phyloP scores from a whole-genome alignment of 2,888 invertebrate species.

The Ceraclea dissimilis region DNA sequence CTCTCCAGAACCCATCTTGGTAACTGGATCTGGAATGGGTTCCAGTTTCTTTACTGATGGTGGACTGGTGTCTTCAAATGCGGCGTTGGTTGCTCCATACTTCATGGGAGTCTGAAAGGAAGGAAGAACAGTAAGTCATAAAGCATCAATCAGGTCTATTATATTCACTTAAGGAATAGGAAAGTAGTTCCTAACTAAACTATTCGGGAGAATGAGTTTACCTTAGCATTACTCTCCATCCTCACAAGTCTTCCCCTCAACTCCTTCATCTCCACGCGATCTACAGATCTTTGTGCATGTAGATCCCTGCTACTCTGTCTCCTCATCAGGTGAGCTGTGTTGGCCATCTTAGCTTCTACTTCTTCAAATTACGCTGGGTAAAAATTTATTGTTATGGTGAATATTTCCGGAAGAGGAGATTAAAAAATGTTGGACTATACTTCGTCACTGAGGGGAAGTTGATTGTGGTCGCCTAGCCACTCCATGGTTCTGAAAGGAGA shows the following conservation, averaged over 20 bases:
- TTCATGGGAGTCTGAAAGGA: slow-evolving; percentile 41
- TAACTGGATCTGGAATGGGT: slow-evolving; percentile 41
- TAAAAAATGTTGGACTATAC: too few species aligned
- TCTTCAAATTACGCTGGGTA: too few species aligned
- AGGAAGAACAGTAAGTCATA: background rate
- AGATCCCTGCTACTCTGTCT: slow-evolving; percentile 83
- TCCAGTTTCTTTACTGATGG: slow-evolving; percentile 31
- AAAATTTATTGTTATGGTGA: too few species aligned
- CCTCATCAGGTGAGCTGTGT: slow-evolving; percentile 81
- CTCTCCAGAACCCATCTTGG: slow-evolving; percentile 58
- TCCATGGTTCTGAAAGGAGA: too few species aligned
- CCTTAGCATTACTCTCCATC: slow-evolving; percentile 57
- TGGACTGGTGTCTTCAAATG: slow-evolving; percentile 53
- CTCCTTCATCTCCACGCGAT: slow-evolving; percentile 81
- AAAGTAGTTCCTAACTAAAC: too few species aligned
- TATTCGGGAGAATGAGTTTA: background rate
- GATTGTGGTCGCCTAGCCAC: too few species aligned
- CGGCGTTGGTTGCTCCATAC: slow-evolving; percentile 84
- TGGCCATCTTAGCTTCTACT: slow-evolving; percentile 57
- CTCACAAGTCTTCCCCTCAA: slow-evolving; percentile 70
- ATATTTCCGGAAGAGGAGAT: too few species aligned
- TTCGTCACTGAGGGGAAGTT: too few species aligned
- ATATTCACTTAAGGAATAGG: too few species aligned
- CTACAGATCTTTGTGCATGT: slow-evolving; percentile 71
- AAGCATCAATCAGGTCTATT: too few species aligned